phyloP scores from a whole-genome alignment of 2,797 vertebrate species.

The Microcaecilia unicolor region DNA sequence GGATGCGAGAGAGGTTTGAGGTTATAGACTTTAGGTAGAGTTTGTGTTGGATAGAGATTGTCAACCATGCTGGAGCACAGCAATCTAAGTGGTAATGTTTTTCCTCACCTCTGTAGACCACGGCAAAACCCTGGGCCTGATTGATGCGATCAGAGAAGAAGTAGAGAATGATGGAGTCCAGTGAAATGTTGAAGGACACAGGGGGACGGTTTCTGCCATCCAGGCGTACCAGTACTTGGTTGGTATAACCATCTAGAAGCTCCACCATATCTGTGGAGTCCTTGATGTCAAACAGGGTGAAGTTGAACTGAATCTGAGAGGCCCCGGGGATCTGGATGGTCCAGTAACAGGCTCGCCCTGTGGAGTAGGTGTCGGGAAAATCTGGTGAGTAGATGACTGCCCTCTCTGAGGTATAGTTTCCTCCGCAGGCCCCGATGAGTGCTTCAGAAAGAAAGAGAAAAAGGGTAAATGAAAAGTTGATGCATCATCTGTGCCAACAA shows the following conservation, averaged over 20 bases:
- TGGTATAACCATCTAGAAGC: conserved; percentile 80
- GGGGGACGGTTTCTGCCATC: conserved; percentile 74
- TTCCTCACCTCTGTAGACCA: conserved; percentile 86
- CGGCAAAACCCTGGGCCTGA: conserved; percentile 85
- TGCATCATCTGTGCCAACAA: too few species aligned
- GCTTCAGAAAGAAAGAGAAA: conserved; percentile 50
- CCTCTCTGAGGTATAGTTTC: conserved; percentile 77
- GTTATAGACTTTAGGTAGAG: too few species aligned
- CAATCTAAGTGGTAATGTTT: too few species aligned
- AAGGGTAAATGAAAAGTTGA: background rate
- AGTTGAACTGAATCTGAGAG: conserved; percentile 77
- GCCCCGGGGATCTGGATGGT: conserved; percentile 83
- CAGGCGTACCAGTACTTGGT: conserved; percentile 77
- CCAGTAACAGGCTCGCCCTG: conserved; percentile 89
- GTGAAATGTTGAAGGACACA: conserved; percentile 72
- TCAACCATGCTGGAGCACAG: too few species aligned
- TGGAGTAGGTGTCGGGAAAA: conserved; percentile 80
- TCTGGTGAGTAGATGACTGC: conserved; percentile 89
- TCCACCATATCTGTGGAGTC: conserved; percentile 94
- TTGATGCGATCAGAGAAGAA: conserved; percentile 92
- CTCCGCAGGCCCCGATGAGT: conserved; percentile 83
- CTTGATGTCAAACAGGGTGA: conserved; percentile 88
- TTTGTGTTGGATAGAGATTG: too few species aligned
- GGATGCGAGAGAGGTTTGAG: too few species aligned
- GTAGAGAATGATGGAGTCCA: conserved; percentile 86